phyloP scores from a whole-genome alignment of 2,797 vertebrate genomes.

The Darevskia mixta region DNA sequence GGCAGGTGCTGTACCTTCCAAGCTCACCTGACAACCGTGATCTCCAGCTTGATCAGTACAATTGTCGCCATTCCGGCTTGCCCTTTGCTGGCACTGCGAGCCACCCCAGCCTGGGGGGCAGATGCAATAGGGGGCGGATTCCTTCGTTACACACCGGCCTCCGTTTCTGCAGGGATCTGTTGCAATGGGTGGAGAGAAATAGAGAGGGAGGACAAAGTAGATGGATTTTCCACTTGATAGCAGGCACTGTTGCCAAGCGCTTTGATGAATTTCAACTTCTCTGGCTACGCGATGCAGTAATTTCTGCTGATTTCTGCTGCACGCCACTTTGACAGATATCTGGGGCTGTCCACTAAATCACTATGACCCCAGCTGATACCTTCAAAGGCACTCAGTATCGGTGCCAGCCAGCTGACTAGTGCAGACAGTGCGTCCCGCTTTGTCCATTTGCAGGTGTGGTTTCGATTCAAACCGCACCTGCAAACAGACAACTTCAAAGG shows the following conservation, averaged over 20 bases:
- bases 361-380: too few relatives aligned
- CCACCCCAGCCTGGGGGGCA: constrained; percentile 25
- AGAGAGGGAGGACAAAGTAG: neutral
- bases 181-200: neutral
- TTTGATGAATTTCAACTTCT: neutral
- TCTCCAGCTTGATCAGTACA: neutral
- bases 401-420: too few relatives aligned
- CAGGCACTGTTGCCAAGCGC: too few relatives aligned
- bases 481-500: too few relatives aligned
- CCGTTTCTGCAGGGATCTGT: constrained; percentile 8
- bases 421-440: too few relatives aligned
- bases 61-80: neutral
- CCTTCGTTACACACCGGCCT: constrained; percentile 15
- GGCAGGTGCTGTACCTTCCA: neutral
- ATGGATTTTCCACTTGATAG: neutral
- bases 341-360: too few relatives aligned
- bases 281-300: too few relatives aligned
- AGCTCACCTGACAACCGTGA: neutral
- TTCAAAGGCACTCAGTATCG: too few relatives aligned
- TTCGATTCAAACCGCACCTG: too few relatives aligned
- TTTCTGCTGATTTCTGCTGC: too few relatives aligned
- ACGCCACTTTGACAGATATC: too few relatives aligned
- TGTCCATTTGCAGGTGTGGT: too few relatives aligned
- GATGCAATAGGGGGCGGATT: neutral
- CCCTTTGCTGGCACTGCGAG: constrained; percentile 9